phyloP scores from a whole-genome alignment of 1,140 invertebrate species.

The Halyomorpha halys region DNA sequence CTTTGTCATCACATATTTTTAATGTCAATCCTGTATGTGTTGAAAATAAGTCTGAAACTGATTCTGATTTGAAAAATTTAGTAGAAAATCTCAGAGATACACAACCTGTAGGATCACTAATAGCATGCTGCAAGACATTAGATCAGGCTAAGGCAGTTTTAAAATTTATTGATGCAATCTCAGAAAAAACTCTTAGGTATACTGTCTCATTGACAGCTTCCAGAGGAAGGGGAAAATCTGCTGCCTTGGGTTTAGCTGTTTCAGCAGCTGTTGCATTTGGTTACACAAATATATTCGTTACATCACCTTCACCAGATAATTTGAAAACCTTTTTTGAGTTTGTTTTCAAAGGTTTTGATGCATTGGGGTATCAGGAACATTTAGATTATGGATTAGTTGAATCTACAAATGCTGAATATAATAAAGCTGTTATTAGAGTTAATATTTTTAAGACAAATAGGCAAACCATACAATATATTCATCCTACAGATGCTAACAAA shows the following conservation, averaged over 20 bases:
- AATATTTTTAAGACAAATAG: conserved; percentile 84
- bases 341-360: conserved; percentile 90
- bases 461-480: conserved; percentile 97
- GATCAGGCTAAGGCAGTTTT: conserved; percentile 90
- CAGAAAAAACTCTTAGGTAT: conserved; percentile 80
- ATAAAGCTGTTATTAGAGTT: conserved; percentile 89
- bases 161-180: conserved; percentile 89
- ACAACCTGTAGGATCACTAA: conserved; percentile 79
- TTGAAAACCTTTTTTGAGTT: conserved; percentile 97
- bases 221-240: conserved; percentile 95
- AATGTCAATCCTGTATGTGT: conserved; percentile 60
- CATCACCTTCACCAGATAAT: conserved; percentile 96
- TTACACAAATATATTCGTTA: conserved; percentile 97
- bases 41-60: conserved; percentile 37
- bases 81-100: conserved; percentile 75
- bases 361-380: conserved; percentile 91
- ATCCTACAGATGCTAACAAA: conserved; percentile 79
- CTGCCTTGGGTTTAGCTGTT: conserved; percentile 89
- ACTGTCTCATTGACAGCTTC: conserved; percentile 93
- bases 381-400: conserved; percentile 92
- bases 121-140: conserved; percentile 83
- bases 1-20: conserved; percentile 79
- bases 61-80: conserved; percentile 52
- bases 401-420: conserved; percentile 92
- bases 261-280: conserved; percentile 74